Evolutionary conservation across 2,113 vertebrate species (phyloP).

Genomic region (Indri indri): DNA sequence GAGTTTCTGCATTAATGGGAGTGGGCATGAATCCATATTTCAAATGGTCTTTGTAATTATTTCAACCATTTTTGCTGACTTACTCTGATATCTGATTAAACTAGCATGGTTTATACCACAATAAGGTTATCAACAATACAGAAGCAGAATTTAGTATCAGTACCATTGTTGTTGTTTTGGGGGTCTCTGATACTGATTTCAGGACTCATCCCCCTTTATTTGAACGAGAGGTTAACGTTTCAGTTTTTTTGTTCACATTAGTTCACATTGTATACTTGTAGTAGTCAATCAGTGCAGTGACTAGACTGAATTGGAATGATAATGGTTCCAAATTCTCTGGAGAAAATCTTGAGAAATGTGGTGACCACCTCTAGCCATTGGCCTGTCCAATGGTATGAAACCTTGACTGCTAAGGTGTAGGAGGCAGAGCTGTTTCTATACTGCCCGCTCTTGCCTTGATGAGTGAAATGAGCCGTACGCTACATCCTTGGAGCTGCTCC

Average conservation of each 20-base stretch:
- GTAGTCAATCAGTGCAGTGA: neutral
- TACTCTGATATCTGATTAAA: neutral
- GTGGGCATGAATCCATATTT: neutral
- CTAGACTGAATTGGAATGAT: neutral
- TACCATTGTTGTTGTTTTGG: neutral
- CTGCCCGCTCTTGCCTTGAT: neutral
- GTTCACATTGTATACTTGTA: neutral
- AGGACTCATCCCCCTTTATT: neutral
- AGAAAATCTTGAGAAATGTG: neutral
- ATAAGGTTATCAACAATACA: neutral
- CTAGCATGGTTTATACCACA: neutral
- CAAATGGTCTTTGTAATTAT: neutral
- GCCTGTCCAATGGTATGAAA: neutral
- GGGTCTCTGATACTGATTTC: neutral
- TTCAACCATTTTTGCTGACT: neutral
- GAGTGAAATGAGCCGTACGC: neutral
- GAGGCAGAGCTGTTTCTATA: neutral
- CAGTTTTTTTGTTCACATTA: neutral
- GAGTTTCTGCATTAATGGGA: neutral
- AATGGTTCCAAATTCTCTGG: neutral
- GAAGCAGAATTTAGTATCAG: neutral
- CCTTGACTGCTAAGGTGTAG: neutral
- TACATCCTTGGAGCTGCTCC: neutral
- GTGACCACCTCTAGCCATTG: neutral
- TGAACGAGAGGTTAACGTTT: neutral